phyloP scores from a whole-genome alignment of 2,113 vertebrate species.

The Megaceryle torquata region DNA sequence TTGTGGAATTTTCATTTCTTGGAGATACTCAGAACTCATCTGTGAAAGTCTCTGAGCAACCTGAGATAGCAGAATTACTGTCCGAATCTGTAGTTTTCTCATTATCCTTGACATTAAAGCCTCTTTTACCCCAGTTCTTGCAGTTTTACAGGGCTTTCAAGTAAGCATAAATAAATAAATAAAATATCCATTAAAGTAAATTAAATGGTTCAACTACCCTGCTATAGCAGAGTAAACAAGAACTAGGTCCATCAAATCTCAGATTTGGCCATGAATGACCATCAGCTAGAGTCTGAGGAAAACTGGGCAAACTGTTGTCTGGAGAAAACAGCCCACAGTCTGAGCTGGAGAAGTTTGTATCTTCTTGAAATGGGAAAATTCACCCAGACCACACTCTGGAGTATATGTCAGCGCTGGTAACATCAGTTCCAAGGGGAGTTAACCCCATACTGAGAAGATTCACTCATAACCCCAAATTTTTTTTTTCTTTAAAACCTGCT shows the following conservation, averaged over 20 bases:
- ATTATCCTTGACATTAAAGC: background rate
- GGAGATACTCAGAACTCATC: background rate
- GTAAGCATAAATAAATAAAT: background rate
- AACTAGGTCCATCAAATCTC: background rate
- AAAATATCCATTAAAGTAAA: background rate
- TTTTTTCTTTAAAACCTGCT: background rate
- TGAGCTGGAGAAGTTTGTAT: background rate
- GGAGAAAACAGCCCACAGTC: background rate
- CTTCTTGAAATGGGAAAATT: background rate
- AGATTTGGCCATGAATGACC: background rate
- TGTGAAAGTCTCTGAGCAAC: background rate
- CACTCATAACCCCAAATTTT: background rate
- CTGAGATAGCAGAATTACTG: background rate
- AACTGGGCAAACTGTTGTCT: background rate
- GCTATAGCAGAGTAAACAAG: background rate
- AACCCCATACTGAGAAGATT: background rate
- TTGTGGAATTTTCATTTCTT: background rate
- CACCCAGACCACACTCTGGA: background rate
- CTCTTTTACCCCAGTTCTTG: background rate
- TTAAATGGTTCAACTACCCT: background rate
- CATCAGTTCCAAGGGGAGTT: accelerated
- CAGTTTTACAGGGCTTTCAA: background rate
- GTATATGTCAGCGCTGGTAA: background rate
- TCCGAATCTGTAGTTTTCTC: background rate
- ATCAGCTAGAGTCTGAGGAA: background rate